phyloP scores from a whole-genome alignment of 2,888 invertebrate species.

The Hyles lineata region DNA sequence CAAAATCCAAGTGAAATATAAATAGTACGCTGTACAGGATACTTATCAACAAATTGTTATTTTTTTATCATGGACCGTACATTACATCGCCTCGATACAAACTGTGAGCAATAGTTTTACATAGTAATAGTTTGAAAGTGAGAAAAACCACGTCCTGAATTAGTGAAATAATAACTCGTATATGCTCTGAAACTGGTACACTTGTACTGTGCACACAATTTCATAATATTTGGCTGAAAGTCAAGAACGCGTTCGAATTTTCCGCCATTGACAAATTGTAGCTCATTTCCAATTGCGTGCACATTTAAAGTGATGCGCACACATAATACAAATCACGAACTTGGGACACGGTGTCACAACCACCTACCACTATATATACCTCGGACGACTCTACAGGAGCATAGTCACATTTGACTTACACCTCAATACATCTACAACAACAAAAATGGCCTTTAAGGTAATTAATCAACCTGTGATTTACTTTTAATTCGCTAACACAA shows the following conservation, averaged over 20 bases:
- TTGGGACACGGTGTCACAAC: constrained; percentile 74
- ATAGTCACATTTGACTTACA: constrained; percentile 73
- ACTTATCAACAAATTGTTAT: no score
- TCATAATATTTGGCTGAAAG: constrained; percentile 75
- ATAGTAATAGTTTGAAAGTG: no score
- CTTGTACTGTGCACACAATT: constrained; percentile 40
- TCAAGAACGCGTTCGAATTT: constrained; percentile 75
- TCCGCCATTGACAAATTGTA: constrained; percentile 78
- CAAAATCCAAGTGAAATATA: no score
- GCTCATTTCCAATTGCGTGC: constrained; percentile 80
- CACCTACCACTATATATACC: constrained; percentile 71
- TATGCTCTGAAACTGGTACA: constrained; percentile 7
- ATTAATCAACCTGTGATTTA: constrained; percentile 32
- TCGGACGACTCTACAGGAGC: constrained; percentile 60
- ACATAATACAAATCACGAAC: constrained; percentile 77
- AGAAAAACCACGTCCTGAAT: not conserved
- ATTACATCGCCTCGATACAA: no score
- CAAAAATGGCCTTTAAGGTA: constrained; percentile 81
- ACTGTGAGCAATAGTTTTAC: no score
- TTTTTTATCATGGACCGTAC: no score
- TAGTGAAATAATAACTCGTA: not conserved
- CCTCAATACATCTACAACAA: constrained; percentile 60
- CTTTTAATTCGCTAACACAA: not conserved
- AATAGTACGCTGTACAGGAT: no score
- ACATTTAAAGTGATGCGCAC: constrained; percentile 74